These are phyloP conservation scores for Agrypnia vestita DNA, from an alignment of 1,140 invertebrate genomes.

Conservation along the genomic window DNA sequence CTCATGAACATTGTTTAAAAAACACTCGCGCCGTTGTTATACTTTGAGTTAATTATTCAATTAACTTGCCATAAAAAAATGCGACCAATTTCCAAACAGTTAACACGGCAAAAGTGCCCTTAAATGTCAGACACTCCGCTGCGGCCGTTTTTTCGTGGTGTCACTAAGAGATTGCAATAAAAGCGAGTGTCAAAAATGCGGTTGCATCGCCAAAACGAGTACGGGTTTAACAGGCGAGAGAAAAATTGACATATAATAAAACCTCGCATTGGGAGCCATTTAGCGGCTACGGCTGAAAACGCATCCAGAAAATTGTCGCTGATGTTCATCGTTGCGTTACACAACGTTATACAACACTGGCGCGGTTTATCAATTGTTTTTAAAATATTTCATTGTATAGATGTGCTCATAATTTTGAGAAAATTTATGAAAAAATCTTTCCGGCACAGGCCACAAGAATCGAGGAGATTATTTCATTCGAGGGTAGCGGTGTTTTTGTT, in stretches of 20 bases:
- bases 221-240: neutral
- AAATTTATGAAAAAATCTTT: too few species aligned
- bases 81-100: constrained; percentile 5
- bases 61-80: constrained; percentile 17
- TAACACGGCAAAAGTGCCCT: neutral
- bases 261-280: too few species aligned
- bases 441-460: too few species aligned
- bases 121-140: constrained; percentile 22
- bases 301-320: too few species aligned
- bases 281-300: too few species aligned
- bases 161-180: constrained; percentile 1
- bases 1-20: constrained; percentile 1
- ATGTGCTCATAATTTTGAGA: too few species aligned
- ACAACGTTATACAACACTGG: too few species aligned
- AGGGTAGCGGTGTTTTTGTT: too few species aligned
- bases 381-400: too few species aligned
- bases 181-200: constrained; percentile 25
- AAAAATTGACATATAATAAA: neutral
- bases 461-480: too few species aligned
- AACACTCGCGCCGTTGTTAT: neutral
- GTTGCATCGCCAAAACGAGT: constrained; percentile 2
- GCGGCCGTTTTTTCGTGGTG: constrained; percentile 4
- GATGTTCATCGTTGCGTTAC: too few species aligned
- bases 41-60: constrained; percentile 19
- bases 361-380: too few species aligned